Evolutionary conservation across 30 jellyfish, hydroid and myxozoan genomes (phyloP).

Genomic region (Aurelia aurita complex sp. Pacific): DNA sequence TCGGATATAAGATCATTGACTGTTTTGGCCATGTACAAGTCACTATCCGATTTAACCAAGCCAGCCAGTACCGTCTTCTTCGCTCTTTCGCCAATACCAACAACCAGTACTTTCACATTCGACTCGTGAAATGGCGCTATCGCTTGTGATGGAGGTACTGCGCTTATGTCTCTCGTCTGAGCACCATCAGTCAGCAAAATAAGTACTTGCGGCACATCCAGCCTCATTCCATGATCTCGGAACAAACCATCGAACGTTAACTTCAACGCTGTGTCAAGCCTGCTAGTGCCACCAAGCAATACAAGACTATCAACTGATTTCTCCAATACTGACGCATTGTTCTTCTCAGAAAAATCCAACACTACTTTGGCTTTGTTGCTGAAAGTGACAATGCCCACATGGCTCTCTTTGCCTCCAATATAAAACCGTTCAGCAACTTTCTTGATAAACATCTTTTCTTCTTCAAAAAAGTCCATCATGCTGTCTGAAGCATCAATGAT

Average conservation of each 20-base stretch:
- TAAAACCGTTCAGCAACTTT: constrained; percentile 26
- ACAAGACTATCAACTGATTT: constrained; percentile 56
- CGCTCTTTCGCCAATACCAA: constrained; percentile 55
- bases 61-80: constrained; percentile 28
- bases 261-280: constrained; percentile 63
- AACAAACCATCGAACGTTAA: constrained; percentile 38
- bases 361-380: constrained; percentile 37
- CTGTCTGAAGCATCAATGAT: constrained; percentile 71
- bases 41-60: constrained; percentile 36
- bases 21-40: constrained; percentile 43
- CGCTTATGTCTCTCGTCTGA: constrained; percentile 39
- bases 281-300: constrained; percentile 46
- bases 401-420: constrained; percentile 34
- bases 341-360: constrained; percentile 40
- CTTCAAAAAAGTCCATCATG: constrained; percentile 16
- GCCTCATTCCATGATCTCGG: constrained; percentile 60
- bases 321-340: constrained; percentile 23
- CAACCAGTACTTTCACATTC: constrained; percentile 44
- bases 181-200: constrained; percentile 61
- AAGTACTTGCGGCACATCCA: constrained; percentile 59
- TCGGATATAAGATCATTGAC: constrained; percentile 37
- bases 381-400: constrained; percentile 65
- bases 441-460: constrained; percentile 63
- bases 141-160: constrained; percentile 46
- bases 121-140: constrained; percentile 53